Conservation (phyloP, 1,140 invertebrate genomes). For the Drosophila pachea region DNA sequence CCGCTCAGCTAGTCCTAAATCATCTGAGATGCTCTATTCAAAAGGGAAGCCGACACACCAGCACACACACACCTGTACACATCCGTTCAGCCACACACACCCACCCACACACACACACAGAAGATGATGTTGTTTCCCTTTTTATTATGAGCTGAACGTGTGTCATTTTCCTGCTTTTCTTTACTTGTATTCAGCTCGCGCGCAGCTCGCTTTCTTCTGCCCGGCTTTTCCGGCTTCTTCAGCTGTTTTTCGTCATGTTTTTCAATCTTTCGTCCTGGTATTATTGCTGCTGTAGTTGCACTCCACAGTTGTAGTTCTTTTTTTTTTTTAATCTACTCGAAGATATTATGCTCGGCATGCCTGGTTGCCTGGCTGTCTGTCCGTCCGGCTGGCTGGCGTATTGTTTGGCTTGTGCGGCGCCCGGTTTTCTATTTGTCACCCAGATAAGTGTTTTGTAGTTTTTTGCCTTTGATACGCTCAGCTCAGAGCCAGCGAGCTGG, state of each 20-base stretch:
- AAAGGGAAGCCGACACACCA: not conserved
- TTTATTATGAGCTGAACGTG: conserved; percentile 69
- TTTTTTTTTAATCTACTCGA: conserved; percentile 68
- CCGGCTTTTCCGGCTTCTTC: conserved; percentile 14
- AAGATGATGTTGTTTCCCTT: conserved; percentile 42
- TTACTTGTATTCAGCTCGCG: conserved; percentile 30
- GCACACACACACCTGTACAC: not conserved
- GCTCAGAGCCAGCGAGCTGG: conserved; percentile 44
- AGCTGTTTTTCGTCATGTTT: conserved; percentile 10
- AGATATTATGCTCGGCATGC: conserved; percentile 73
- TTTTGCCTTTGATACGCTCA: conserved; percentile 60
- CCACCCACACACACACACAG: too few species aligned
- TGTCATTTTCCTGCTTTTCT: conserved; percentile 50
- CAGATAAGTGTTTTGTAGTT: conserved; percentile 76
- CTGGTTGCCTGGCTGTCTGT: conserved; percentile 8
- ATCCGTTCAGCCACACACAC: too few species aligned
- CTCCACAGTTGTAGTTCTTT: not conserved
- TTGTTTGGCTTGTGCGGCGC: too few species aligned
- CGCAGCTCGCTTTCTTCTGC: conserved; percentile 34
- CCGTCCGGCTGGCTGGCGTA: too few species aligned
- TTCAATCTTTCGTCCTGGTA: not conserved
- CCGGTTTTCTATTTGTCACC: conserved; percentile 73
- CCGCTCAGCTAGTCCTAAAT: too few species aligned
- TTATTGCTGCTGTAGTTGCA: not conserved
- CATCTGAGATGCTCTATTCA: too few species aligned